Conservation (phyloP, 1,140 invertebrate genomes). For the Stegodyphus mimosarum region DNA sequence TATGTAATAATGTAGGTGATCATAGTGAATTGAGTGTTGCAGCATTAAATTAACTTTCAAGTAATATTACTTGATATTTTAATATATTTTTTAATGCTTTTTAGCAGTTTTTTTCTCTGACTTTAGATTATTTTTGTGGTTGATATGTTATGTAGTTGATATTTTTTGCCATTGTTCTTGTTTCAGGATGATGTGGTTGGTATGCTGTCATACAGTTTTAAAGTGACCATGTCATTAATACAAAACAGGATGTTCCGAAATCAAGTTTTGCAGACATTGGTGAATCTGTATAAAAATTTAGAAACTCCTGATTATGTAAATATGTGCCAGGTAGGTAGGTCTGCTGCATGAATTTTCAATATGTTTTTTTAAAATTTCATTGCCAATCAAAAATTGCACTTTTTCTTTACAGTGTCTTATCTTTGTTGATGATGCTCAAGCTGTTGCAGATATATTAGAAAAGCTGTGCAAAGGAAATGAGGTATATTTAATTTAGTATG, state of each 20-base stretch:
- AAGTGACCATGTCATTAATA: constrained; percentile 94
- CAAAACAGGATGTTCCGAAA: constrained; percentile 93
- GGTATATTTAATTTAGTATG: constrained; percentile 67
- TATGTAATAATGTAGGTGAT: too few species aligned
- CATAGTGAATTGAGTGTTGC: too few species aligned
- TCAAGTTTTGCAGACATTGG: constrained; percentile 87
- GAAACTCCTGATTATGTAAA: constrained; percentile 93
- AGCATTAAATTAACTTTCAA: too few species aligned
- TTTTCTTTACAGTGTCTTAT: constrained; percentile 86
- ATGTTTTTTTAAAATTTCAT: constrained; percentile 16
- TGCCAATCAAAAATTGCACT: constrained; percentile 60
- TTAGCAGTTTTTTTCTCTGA: too few species aligned
- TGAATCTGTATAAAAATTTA: constrained; percentile 87
- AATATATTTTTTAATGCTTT: too few species aligned
- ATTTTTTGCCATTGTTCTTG: constrained; percentile 21
- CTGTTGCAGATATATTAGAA: constrained; percentile 91
- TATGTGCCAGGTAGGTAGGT: constrained; percentile 74
- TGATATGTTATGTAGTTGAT: too few species aligned
- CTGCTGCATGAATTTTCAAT: constrained; percentile 18
- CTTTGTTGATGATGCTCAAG: constrained; percentile 91
- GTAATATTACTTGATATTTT: too few species aligned
- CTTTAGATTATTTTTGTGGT: too few species aligned
- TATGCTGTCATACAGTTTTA: constrained; percentile 94
- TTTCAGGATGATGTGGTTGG: constrained; percentile 82
- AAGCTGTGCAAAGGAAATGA: constrained; percentile 84